Evolutionary conservation across 2,113 vertebrate genomes (phyloP).

Genomic region (Hystrix brachyura): DNA sequence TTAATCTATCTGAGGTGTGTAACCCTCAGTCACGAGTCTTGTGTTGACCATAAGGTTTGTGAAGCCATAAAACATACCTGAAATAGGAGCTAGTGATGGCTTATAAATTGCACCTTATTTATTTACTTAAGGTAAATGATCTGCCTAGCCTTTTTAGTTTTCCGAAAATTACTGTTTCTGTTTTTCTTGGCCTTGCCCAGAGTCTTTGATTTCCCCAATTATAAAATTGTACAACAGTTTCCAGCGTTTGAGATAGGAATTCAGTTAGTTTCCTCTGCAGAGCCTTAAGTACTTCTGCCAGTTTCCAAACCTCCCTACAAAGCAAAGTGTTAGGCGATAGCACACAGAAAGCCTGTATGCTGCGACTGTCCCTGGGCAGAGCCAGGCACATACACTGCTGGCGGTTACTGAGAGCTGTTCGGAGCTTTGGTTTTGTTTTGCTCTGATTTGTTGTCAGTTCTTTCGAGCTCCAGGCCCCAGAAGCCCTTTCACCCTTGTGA

Average conservation of each 20-base stretch:
- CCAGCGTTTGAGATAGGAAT: not conserved
- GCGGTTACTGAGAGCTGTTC: not conserved
- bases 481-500: not conserved
- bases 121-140: not conserved
- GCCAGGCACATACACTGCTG: not conserved
- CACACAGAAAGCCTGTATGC: rapidly evolving
- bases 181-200: not conserved
- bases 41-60: not conserved
- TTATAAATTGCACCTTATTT: not conserved
- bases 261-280: not conserved
- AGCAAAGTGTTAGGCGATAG: not conserved
- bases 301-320: not conserved
- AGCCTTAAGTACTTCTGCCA: not conserved
- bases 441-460: not conserved
- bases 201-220: slow-evolving; percentile 31
- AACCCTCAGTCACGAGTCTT: not conserved
- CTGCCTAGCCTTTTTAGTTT: not conserved
- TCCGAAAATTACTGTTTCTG: not conserved
- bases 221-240: not conserved
- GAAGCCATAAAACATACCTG: slow-evolving; percentile 11
- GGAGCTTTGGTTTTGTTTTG: not conserved
- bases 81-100: not conserved
- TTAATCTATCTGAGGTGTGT: not conserved
- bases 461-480: not conserved
- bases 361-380: not conserved